Base-by-base conservation (phyloP, 2,797 vertebrate species). In the Enteromius fasciolatus region DNA sequence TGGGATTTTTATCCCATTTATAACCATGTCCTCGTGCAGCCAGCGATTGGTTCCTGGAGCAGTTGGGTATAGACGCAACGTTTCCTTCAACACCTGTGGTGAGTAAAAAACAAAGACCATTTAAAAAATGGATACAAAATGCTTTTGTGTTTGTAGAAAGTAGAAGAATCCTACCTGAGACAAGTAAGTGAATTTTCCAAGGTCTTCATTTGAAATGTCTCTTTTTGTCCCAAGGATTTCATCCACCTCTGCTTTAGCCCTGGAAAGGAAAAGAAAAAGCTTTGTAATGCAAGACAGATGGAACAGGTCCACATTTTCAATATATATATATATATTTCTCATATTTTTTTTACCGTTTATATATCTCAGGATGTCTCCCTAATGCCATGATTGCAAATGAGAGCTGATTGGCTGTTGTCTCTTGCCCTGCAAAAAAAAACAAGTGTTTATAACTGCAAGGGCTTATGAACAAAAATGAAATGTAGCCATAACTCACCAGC, bases 391-490 rank as follows among this genome's bases (percentile, higher is more conserved):
- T 87, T 1, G 96, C 95, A 91, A 98, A 98, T 0, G 94, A 92
- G 73, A 99, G 78, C 84, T 96, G 95, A 91, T 95, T 98, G 39
- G 97, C 95, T 46, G 96, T 97, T 0, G 97, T 98, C 92, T 99
- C 97, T 68, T 97, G 96, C 3, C 97, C 97, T 98, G 63, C 14
- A 61, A 73, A 41, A 2, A 52, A 41, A 36, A 36, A 9, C 39
- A 41, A 41, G 39, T 0, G 39, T 41, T 41, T 9, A 41, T 41
- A 41, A 41, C 39, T 9, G 39, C 39, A 41, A 12, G 6, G 4
- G 9, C 46, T 66, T 17, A 14, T 75, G 14, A 28, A n/a, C 18
- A 15, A 36, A 54, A 31, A 74, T 33, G 0, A 20, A 15, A 75
- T 12, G 2, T 63, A 76, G 23, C 5, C 1, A 0, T 14, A 52